Conservation (phyloP, 2,797 vertebrate genomes). For the Galago senegalensis region DNA sequence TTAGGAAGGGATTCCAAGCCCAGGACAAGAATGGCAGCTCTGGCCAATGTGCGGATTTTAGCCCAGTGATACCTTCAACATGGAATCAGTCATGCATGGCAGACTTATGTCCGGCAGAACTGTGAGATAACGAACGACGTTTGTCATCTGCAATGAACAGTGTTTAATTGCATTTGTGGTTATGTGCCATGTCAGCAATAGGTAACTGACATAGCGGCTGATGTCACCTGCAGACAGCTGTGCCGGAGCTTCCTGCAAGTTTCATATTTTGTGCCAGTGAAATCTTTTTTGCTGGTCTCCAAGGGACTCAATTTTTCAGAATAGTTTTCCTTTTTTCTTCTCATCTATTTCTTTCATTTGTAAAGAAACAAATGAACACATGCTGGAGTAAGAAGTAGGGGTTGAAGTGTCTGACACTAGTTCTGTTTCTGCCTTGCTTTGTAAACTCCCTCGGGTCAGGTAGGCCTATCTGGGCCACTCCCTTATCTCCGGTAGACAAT, state of each 20-base stretch:
- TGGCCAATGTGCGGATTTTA: background rate
- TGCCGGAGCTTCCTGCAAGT: accelerated
- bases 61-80: background rate
- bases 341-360: background rate
- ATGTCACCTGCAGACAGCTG: no score
- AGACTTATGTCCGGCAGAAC: background rate
- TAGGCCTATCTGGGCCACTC: background rate
- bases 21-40: background rate
- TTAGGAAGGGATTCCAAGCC: background rate
- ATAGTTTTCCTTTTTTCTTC: background rate
- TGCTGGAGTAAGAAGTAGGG: background rate
- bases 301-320: background rate
- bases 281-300: background rate
- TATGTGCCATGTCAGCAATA: no score
- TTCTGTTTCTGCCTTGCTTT: background rate
- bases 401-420: background rate
- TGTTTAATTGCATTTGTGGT: no score
- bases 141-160: background rate
- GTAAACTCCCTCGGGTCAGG: background rate
- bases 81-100: background rate
- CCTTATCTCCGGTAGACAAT: background rate
- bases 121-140: background rate
- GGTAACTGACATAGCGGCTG: background rate
- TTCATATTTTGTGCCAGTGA: background rate
- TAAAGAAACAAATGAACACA: slow-evolving; percentile 17